Base-by-base conservation (phyloP, 2,888 invertebrate genomes). In the Celastrina argiolus region DNA sequence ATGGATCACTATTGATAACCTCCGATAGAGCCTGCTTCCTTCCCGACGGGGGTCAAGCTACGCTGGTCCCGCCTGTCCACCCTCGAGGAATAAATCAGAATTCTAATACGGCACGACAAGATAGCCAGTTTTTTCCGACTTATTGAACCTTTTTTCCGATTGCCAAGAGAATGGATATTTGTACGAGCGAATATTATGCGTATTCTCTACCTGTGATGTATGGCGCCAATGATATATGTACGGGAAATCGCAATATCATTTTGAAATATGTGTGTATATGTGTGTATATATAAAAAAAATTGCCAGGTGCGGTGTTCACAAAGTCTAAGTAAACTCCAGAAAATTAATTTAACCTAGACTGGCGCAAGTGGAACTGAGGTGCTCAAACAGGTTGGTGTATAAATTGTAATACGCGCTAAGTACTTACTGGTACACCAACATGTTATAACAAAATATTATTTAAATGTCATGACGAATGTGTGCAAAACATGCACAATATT, bases 41-140 rank as follows among this genome's bases (percentile, higher is more conserved):
- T 74, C 69, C 70, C 22, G 56, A 72, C 76, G 73, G 71, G 76
- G 87, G 72, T 81, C 88, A 73, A 16, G 26, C 8, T 76, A 71
- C 28, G 36, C 67, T 85, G 83, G 89, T 77, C 72, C 70, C 74
- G 70, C 75, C 74, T 80, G 88, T 86, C 87, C 88, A 85, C 85
- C 87, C 89, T 78, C 81, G 74, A 75, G 78, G 81, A 83, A 90
- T 89, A 90, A 88, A 90, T 89, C 90, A 90, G 85, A 86, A 83
- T 59, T 84, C 81, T 85, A 85, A 87, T 87, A 86, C 82, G 77
- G 81, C 82, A 81, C 81, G 84, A 87, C 84, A 83, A 79, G 82
- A 85, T 83, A 83, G 82, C 80, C 81, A 84, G 84, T 82, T 80
- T 87, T 87, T 88, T 87, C 83, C 82, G 80, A 76, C 78, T 84